Base-by-base conservation (phyloP, 2,113 vertebrate genomes). In the Quiscalus mexicanus region DNA sequence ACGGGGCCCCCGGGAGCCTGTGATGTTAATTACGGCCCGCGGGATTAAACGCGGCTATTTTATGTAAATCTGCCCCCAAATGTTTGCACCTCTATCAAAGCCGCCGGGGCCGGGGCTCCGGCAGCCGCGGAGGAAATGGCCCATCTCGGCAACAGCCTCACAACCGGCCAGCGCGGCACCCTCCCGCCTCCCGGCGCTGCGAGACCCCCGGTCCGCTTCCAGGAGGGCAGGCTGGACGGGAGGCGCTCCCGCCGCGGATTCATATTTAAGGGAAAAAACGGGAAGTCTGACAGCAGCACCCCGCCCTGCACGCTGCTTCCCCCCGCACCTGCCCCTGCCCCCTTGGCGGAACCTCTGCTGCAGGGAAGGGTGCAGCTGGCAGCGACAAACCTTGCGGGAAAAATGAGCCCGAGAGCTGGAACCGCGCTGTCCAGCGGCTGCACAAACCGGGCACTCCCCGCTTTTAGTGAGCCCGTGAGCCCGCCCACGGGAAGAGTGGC, bases 1-100 rank as follows among this genome's bases (percentile, higher is more conserved):
- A 97, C 97, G 96, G 80, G 15, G 73, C 85, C 95, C 82, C 85
- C 96, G 96, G 96, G 79, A 79, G 95, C 97, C 94, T 96, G 88
- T 95, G 97, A 96, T 97, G 97, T 96, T 96, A 93, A 98, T 96
- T 97, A 95, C 97, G 47, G 94, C 95, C 97, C 96, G 95, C 91
- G 96, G 95, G 96, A 96, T 97, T 97, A 97, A 95, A 98, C 98
- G 97, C 97, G 96, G 97, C 96, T 78, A 95, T 98, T 98, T 98
- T 98, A 98, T 98, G 98, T 93, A 97, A 98, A 98, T 98, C 98
- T 98, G 97, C 96, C 90, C 96, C 97, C 97, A 98, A 98, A 98
- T 98, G 98, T 98, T 99, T 98, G 99, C 99, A 99, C 98, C 98
- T 99, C 98, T 98, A 98, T 99, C 98, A 99, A 99, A 99, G 98